Percentiles rank a stretch among this genome's conserved stretches.
phyloP scores from a whole-genome alignment of 2,797 vertebrate species.

The Heteromormyrus szaboi region DNA sequence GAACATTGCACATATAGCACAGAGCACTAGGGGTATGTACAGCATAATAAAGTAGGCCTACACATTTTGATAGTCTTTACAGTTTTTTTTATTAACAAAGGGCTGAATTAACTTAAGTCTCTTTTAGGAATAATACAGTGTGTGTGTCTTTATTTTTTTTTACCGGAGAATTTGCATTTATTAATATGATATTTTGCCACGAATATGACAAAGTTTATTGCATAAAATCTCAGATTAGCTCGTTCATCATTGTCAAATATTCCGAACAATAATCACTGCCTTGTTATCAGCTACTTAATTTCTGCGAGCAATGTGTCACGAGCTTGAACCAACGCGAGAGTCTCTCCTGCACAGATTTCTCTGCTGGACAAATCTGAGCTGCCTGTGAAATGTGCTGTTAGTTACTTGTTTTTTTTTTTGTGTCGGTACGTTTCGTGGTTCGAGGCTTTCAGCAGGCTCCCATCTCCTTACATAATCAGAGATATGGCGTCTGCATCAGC shows the following conservation, averaged over 20 bases:
- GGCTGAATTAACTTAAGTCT: background rate
- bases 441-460: background rate
- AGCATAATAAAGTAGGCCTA: background rate
- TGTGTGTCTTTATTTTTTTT: background rate
- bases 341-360: background rate
- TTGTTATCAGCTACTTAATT: background rate
- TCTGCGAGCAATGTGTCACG: background rate
- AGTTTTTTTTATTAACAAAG: background rate
- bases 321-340: background rate
- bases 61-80: background rate
- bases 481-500: background rate
- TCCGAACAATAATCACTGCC: background rate
- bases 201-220: background rate
- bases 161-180: background rate
- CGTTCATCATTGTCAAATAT: background rate
- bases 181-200: background rate
- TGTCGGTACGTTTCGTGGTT: background rate
- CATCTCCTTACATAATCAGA: conserved; percentile 2
- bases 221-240: background rate
- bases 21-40: background rate
- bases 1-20: background rate
- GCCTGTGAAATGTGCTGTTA: background rate
- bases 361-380: background rate
- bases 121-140: background rate
- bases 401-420: background rate